A percentile compares a stretch with the other conserved stretches of the same genome.
Evolutionary conservation across 1,140 invertebrate genomes (phyloP).

Genomic region (Drosophila oshimai): DNA sequence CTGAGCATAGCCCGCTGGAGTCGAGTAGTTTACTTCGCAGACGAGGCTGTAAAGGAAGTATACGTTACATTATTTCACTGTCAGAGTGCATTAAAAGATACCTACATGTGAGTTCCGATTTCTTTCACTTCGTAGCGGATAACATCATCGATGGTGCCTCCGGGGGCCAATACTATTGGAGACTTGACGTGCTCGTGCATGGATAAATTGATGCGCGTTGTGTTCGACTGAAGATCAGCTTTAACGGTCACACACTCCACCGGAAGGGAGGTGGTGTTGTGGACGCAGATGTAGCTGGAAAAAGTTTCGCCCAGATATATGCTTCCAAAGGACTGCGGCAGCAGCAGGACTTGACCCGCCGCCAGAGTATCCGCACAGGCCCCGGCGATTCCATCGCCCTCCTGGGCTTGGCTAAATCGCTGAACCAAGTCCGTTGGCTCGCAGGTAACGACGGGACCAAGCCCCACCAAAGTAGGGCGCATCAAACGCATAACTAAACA

Average conservation of each 20-base stretch:
- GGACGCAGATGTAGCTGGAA: constrained; percentile 97
- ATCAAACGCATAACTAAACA: constrained; percentile 57
- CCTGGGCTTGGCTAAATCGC: constrained; percentile 24
- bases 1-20: constrained; percentile 87
- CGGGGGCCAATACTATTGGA: constrained; percentile 88
- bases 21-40: constrained; percentile 96
- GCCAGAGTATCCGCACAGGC: constrained; percentile 89
- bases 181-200: constrained; percentile 85
- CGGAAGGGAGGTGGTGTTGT: constrained; percentile 94
- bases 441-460: constrained; percentile 59
- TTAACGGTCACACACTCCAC: constrained; percentile 93
- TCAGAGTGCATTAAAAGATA: neutral
- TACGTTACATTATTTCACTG: neutral
- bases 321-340: constrained; percentile 97
- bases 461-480: constrained; percentile 53
- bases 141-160: constrained; percentile 95
- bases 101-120: constrained; percentile 97
- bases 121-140: constrained; percentile 99
- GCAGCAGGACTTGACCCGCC: constrained; percentile 93
- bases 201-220: constrained; percentile 91
- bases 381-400: constrained; percentile 39
- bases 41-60: constrained; percentile 88
- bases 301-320: constrained; percentile 96
- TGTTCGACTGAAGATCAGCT: constrained; percentile 96
- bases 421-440: constrained; percentile 52